phyloP scores from a whole-genome alignment of 2,797 vertebrate species.

The Pseudochaenichthys georgianus region DNA sequence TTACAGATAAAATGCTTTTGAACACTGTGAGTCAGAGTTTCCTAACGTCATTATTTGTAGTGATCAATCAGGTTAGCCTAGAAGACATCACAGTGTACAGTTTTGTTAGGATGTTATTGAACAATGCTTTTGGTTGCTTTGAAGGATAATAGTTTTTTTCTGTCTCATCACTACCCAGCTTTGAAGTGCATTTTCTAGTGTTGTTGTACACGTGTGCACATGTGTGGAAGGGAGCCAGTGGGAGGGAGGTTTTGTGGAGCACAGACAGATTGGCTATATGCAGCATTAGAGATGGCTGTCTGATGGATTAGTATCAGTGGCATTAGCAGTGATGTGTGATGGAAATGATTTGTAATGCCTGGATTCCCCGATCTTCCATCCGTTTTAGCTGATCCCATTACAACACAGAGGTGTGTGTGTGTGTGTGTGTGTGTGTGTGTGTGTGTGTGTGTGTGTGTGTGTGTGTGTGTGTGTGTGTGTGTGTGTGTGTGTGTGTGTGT shows the following conservation, averaged over 20 bases:
- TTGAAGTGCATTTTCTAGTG: constrained; percentile 13
- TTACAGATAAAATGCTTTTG: too few relatives aligned
- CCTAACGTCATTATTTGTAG: neutral
- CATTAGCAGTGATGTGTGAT: constrained; percentile 66
- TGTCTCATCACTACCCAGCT: neutral
- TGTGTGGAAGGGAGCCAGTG: constrained; percentile 19
- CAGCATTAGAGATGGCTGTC: constrained; percentile 63
- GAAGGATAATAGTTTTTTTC: constrained; percentile 3
- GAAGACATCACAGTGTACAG: neutral
- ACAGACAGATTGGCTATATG: constrained; percentile 53
- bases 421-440: too few relatives aligned
- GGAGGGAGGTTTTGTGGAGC: constrained; percentile 6
- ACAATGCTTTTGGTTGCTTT: neutral
- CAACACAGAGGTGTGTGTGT: constrained; percentile 11
- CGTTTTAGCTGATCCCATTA: constrained; percentile 58
- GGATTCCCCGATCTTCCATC: constrained; percentile 56
- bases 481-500: too few relatives aligned
- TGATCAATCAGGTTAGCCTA: constrained; percentile 16
- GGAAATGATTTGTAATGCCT: constrained; percentile 70
- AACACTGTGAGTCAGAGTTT: neutral
- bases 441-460: too few relatives aligned
- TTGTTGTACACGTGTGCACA: constrained; percentile 13
- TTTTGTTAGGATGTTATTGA: constrained; percentile 1
- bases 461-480: too few relatives aligned
- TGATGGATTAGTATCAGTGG: constrained; percentile 69